These are phyloP conservation scores for Anas platyrhynchos DNA, from an alignment of 2,113 vertebrate genomes.

Conservation along the genomic window DNA sequence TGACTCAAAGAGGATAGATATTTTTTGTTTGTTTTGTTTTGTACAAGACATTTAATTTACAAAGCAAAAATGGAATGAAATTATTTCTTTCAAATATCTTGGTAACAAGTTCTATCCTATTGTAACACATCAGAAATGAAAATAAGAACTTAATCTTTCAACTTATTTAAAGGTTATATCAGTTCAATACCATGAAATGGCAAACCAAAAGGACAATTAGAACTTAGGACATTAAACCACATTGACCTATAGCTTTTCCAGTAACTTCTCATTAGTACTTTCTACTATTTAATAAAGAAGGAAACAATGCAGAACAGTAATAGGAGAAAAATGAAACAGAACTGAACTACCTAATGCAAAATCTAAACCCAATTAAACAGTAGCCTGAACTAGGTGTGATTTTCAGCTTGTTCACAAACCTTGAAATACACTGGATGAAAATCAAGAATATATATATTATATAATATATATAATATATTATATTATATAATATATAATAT, in stretches of 20 bases:
- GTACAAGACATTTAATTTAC: neutral
- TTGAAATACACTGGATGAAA: neutral
- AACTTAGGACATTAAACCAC: neutral
- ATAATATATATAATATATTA: too few relatives aligned
- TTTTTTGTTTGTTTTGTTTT: neutral
- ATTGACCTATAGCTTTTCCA: neutral
- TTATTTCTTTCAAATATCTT: neutral
- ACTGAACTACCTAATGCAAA: neutral
- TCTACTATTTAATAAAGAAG: neutral
- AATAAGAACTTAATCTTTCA: neutral
- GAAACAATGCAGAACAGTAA: neutral
- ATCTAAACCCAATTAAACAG: neutral
- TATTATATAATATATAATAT: too few relatives aligned
- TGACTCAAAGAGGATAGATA: neutral
- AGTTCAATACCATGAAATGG: neutral
- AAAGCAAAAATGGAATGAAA: neutral
- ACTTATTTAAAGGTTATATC: neutral
- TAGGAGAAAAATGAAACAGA: neutral
- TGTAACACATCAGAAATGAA: neutral
- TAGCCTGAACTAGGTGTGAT: neutral
- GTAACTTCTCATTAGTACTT: neutral
- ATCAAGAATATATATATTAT: too few relatives aligned
- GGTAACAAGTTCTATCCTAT: neutral
- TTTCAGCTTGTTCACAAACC: neutral
- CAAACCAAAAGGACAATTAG: neutral